Conservation (phyloP, 2,888 invertebrate genomes). For the Perithous albicinctus region DNA sequence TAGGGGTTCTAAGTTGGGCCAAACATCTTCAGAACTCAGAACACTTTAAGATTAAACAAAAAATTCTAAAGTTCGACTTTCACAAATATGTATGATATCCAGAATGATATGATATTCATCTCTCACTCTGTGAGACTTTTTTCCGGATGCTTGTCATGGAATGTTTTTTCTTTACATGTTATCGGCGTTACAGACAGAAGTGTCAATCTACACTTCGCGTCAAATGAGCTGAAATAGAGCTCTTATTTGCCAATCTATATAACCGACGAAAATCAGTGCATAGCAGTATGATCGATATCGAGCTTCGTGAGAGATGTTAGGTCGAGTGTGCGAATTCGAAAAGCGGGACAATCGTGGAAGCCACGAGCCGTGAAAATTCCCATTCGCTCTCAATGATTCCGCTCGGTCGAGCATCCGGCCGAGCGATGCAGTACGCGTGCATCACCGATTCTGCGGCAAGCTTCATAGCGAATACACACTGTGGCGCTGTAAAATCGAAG, state of each 20-base stretch:
- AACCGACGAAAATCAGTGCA: not conserved
- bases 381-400: slow-evolving; percentile 63
- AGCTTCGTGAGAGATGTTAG: not conserved
- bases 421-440: slow-evolving; percentile 42
- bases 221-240: not conserved
- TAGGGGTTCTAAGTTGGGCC: too few species aligned
- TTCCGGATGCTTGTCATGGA: too few species aligned
- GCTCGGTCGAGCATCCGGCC: slow-evolving; percentile 61
- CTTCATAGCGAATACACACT: not conserved
- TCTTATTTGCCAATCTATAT: not conserved
- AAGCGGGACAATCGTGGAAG: slow-evolving; percentile 56
- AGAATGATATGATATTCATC: too few species aligned
- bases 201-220: not conserved
- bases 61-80: too few species aligned
- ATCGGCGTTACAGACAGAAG: too few species aligned
- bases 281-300: slow-evolving; percentile 48
- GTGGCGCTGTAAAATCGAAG: slow-evolving; percentile 12
- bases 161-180: too few species aligned
- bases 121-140: too few species aligned
- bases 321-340: slow-evolving; percentile 37
- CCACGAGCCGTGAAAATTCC: slow-evolving; percentile 63
- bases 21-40: too few species aligned
- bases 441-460: not conserved
- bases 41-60: too few species aligned
- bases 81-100: too few species aligned